Evolutionary conservation across 2,888 invertebrate genomes (phyloP).

Genomic region (Papilio demoleus): DNA sequence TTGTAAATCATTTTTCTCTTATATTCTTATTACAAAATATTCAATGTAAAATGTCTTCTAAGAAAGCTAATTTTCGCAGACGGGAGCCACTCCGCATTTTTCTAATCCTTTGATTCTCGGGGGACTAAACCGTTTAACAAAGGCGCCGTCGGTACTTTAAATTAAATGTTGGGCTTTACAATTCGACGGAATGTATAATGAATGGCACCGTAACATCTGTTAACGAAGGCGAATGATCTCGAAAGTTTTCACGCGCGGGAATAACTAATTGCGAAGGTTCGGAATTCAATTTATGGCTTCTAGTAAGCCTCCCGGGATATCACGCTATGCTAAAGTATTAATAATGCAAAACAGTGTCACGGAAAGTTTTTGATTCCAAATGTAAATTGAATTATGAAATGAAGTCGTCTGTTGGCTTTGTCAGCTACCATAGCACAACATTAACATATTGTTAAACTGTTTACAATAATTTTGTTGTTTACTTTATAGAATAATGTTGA

Average conservation of each 20-base stretch:
- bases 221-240: constrained; percentile 84
- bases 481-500: constrained; percentile 10
- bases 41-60: neutral
- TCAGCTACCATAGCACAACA: constrained; percentile 65
- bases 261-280: constrained; percentile 83
- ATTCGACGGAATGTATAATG: constrained; percentile 84
- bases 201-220: constrained; percentile 84
- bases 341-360: constrained; percentile 84
- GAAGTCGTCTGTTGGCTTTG: constrained; percentile 73
- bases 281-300: constrained; percentile 83
- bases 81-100: constrained; percentile 44
- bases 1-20: neutral
- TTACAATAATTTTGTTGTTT: constrained; percentile 56
- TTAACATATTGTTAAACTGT: constrained; percentile 66
- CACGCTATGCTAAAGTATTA: constrained; percentile 80
- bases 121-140: constrained; percentile 75
- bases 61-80: constrained; percentile 1
- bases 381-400: constrained; percentile 82
- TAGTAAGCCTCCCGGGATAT: constrained; percentile 81
- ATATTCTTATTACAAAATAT: neutral
- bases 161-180: constrained; percentile 83
- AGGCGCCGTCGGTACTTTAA: constrained; percentile 79
- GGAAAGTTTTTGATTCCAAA: constrained; percentile 82
- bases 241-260: constrained; percentile 84
- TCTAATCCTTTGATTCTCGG: constrained; percentile 67